These are phyloP conservation scores for Myiozetetes cayanensis DNA, from an alignment of 2,113 vertebrate genomes.

Conservation along the genomic window DNA sequence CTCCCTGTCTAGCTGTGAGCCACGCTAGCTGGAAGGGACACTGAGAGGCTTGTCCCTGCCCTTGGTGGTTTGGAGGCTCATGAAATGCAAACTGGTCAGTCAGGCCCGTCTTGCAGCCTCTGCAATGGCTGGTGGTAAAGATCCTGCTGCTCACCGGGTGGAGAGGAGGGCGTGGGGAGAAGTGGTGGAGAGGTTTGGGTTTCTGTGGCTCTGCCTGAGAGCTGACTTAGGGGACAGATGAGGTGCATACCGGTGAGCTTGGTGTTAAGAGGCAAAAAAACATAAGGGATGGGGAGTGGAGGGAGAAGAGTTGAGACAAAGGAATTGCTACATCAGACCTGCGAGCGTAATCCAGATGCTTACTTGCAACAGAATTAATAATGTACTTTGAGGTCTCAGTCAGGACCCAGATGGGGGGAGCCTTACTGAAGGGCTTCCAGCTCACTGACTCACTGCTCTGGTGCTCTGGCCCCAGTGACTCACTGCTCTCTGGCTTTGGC, in stretches of 20 bases:
- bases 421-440: constrained; percentile 16
- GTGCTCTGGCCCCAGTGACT: background rate
- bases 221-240: background rate
- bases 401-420: background rate
- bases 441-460: background rate
- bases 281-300: rapidly evolving
- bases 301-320: background rate
- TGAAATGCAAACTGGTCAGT: background rate
- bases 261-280: background rate
- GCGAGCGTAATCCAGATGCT: background rate
- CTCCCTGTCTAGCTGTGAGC: background rate
- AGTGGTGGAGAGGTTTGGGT: background rate
- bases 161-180: background rate
- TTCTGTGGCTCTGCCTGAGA: background rate
- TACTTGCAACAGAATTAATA: background rate
- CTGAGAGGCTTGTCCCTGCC: background rate
- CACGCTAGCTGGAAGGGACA: rapidly evolving
- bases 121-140: background rate
- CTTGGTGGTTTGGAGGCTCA: background rate
- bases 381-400: background rate
- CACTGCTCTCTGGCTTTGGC: background rate
- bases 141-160: background rate
- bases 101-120: background rate
- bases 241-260: background rate
- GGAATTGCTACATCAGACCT: background rate